Base-by-base conservation (phyloP, 1,140 invertebrate species). In the Reticulitermes speratus region DNA sequence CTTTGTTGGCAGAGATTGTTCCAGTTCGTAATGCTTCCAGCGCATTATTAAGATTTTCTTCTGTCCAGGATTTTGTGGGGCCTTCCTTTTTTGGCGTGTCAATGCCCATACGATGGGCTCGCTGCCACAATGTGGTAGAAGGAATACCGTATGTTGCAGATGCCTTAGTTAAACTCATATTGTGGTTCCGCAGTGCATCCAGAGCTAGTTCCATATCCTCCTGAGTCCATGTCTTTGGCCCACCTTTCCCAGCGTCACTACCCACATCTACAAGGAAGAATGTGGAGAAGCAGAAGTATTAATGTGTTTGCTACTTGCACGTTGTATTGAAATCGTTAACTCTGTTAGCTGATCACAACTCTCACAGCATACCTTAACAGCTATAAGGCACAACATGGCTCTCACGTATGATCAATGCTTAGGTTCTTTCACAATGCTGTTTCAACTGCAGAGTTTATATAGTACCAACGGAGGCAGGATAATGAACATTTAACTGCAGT, bases 1-100 rank as follows among this genome's bases (percentile, higher is more conserved):
- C 96, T 92, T 97, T 97, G 90, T 97, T 97, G 23, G 96, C 96
- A 14, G 96, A 97, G 90, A 97, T 96, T 45, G 96, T 94, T 25
- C 96, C 96, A 25, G 95, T 95, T 82, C 96, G 92, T 23, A 97
- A 89, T 5, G 96, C 96, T 88, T 96, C 95, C 85, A 97, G 91
- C 0, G 96, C 96, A 87, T 93, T 95, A 87, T 95, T 95, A 32
- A 97, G 91, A 89, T 96, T 96, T 87, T 95, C 95, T 90, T 97
- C 96, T 88, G 95, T 96, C 97, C 97, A 97, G 1, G 95, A 96
- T 90, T 97, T 97, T 16, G 96, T 95, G 5, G 95, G 94, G 21
- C 96, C 96, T 89, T 97, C 96, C 90, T 97, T 97, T 92, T 97
- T 97, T 59, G 96, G 96, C 85, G 97, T 97, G 91, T 97, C 96